Percentiles rank a stretch among this genome's conserved stretches.
These are phyloP conservation scores for Phoeniculus purpureus DNA, from an alignment of 2,797 vertebrate species.

Conservation along the genomic window DNA sequence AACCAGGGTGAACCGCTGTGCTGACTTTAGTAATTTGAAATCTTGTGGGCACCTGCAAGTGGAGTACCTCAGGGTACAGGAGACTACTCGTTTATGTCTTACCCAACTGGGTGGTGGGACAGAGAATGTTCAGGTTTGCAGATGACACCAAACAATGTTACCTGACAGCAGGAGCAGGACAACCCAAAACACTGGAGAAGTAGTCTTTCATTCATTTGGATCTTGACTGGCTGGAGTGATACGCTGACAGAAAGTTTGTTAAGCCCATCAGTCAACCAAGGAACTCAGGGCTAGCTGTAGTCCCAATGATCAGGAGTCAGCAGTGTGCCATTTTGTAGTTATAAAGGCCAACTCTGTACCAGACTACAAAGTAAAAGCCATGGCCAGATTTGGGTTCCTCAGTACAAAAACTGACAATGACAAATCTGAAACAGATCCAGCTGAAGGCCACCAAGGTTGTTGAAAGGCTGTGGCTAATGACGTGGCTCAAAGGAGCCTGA, in stretches of 20 bases:
- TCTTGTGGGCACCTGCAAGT: background rate
- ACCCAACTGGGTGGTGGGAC: background rate
- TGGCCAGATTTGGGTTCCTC: background rate
- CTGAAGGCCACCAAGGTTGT: background rate
- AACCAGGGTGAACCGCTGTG: background rate
- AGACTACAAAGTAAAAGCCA: background rate
- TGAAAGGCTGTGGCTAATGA: background rate
- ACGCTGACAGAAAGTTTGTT: background rate
- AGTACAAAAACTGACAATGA: background rate
- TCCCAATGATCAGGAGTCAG: background rate
- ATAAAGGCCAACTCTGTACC: background rate
- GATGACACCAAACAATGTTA: background rate
- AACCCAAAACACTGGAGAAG: background rate
- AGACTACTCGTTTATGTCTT: background rate
- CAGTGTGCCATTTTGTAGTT: background rate
- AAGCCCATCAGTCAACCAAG: background rate
- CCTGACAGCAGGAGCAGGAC: background rate
- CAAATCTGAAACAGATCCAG: background rate
- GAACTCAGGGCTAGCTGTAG: background rate
- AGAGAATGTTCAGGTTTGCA: background rate
- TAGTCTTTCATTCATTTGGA: background rate
- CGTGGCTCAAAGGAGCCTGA: background rate
- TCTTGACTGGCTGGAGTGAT: background rate
- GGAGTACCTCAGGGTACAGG: background rate
- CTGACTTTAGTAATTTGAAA: background rate